Conservation (phyloP, 30 jellyfish, hydroid and myxozoan genomes). For the Cassiopea andromeda region DNA sequence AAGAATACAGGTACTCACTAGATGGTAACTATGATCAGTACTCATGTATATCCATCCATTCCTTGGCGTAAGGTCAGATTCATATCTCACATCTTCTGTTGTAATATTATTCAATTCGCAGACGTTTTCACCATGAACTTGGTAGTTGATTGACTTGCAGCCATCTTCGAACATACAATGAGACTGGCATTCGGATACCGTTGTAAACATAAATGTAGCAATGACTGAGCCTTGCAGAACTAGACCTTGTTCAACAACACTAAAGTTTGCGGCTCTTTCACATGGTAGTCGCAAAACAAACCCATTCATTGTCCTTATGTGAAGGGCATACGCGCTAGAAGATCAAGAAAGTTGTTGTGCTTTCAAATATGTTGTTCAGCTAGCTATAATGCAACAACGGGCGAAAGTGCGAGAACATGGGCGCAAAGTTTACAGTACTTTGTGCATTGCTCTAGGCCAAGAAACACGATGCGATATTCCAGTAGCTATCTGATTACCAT, state of each 20-base stretch:
- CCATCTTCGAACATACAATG: slow-evolving; percentile 22
- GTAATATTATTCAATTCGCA: slow-evolving; percentile 53
- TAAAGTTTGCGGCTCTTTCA: slow-evolving; percentile 32
- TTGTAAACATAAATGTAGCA: slow-evolving; percentile 12
- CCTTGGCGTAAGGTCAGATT: background rate
- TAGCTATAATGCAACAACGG: too few species aligned
- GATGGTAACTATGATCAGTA: slow-evolving; percentile 18
- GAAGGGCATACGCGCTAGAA: background rate
- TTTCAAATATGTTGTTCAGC: background rate
- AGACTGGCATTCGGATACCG: slow-evolving; percentile 34
- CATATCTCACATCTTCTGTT: slow-evolving; percentile 25
- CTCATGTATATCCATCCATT: slow-evolving; percentile 48
- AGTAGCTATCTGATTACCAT: too few species aligned
- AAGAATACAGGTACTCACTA: background rate
- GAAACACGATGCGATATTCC: too few species aligned
- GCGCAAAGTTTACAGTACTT: too few species aligned
- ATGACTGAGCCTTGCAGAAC: slow-evolving; percentile 46
- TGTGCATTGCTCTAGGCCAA: too few species aligned
- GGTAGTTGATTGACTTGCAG: slow-evolving; percentile 47
- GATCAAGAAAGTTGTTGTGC: background rate
- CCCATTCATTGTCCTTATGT: background rate
- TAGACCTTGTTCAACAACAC: slow-evolving; percentile 1
- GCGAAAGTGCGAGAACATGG: too few species aligned
- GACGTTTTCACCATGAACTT: slow-evolving; percentile 5
- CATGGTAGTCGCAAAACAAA: slow-evolving; percentile 47